A percentile compares a stretch with the other conserved stretches of the same genome.
Conservation (phyloP, 2,888 invertebrate species). For the Entomobrya multifasciata region DNA sequence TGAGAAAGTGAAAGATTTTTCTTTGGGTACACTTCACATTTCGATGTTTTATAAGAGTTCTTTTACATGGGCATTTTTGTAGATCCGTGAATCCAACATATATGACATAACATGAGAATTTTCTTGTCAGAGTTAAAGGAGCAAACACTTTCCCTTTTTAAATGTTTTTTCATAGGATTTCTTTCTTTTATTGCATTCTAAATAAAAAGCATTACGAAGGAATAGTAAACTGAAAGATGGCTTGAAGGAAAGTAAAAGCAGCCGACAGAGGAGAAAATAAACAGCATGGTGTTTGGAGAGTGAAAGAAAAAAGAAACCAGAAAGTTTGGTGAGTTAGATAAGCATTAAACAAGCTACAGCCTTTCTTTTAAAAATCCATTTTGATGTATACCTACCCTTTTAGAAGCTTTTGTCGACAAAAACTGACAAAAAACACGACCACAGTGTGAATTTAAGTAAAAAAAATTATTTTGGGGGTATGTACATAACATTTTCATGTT, state of each 20-base stretch:
- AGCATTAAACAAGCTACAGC: not conserved
- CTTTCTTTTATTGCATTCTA: slow-evolving; percentile 23
- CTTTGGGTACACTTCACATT: too few species aligned
- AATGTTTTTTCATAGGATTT: not conserved
- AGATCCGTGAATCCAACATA: too few species aligned
- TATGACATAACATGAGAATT: too few species aligned
- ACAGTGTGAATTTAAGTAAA: too few species aligned
- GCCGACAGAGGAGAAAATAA: not conserved
- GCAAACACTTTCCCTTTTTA: slow-evolving; percentile 9
- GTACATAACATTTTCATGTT: too few species aligned
- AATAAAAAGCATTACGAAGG: not conserved
- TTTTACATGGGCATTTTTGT: too few species aligned
- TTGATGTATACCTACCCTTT: slow-evolving; percentile 35
- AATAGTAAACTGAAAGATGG: slow-evolving; percentile 15
- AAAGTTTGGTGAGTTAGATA: not conserved
- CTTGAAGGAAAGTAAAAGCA: not conserved
- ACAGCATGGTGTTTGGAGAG: slow-evolving; percentile 4
- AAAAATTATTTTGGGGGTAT: too few species aligned
- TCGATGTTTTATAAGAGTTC: too few species aligned
- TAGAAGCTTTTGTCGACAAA: slow-evolving; percentile 11
- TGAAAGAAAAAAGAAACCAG: slow-evolving; percentile 29
- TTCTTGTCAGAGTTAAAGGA: too few species aligned
- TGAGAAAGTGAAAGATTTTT: too few species aligned
- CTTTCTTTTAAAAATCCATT: slow-evolving; percentile 44
- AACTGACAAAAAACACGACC: not conserved